These are phyloP conservation scores for Tetramorium bicarinatum DNA, from an alignment of 2,888 invertebrate genomes.

Conservation along the genomic window DNA sequence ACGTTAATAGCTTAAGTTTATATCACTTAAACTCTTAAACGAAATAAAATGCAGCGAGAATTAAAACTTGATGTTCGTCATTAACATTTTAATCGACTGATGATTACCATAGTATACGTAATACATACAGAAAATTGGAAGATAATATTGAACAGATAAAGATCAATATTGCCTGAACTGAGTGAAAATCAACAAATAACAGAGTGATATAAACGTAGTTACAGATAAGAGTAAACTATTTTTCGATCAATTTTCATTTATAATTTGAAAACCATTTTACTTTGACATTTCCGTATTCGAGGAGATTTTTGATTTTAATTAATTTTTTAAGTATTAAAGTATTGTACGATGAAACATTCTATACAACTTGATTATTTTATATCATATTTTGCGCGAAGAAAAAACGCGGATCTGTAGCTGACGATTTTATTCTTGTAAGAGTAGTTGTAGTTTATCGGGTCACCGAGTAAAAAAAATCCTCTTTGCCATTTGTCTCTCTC, in stretches of 20 bases:
- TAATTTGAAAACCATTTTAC: background rate
- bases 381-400: conserved; percentile 50
- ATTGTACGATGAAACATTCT: background rate
- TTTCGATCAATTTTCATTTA: background rate
- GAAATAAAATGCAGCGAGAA: background rate
- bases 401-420: conserved; percentile 26
- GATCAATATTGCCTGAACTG: background rate
- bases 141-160: background rate
- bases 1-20: background rate
- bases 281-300: background rate
- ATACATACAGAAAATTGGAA: background rate
- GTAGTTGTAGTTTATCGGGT: conserved; percentile 59
- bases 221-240: background rate
- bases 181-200: background rate
- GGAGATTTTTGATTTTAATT: background rate
- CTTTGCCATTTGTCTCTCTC: conserved; percentile 40
- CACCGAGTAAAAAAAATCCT: conserved; percentile 67
- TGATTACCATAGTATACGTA: background rate
- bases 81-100: background rate
- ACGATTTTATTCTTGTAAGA: conserved; percentile 57
- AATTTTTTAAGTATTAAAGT: background rate
- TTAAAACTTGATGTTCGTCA: background rate
- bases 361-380: conserved; percentile 61
- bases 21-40: background rate
- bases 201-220: background rate